Evolutionary conservation across 2,797 vertebrate species (phyloP), one percentile per base, ranked within the genome.

Genomic region (Scleropages formosus): DNA sequence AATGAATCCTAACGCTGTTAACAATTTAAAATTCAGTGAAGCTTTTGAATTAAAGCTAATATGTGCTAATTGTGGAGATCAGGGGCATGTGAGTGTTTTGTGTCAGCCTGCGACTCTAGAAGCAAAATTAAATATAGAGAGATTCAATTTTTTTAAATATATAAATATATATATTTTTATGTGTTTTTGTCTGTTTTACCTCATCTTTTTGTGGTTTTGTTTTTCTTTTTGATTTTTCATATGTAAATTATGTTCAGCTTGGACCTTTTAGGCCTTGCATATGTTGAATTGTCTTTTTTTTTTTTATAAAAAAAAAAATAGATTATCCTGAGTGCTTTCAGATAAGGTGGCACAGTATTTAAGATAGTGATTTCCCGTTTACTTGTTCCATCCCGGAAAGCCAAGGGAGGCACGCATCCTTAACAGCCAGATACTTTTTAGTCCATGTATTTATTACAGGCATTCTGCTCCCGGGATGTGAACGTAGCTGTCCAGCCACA

Each of bases 1-100:
- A 87, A 93, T 92, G 90, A 95, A 90, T 84, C 94, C 92, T 92
- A 90, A 94, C 91, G 91, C 89, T 91, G 92, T 91, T 90, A 85
- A 90, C 86, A 75, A 84, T 85, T 80, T 79, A 80, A 56, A 82
- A 75, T 78, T 79, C 69, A 67, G 47, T 39, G 39, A 75, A 51
- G 79, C 76, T 87, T 74, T 72, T 59, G 44, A 58, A 73, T 84
- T 84, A 47, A 80, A 84, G 81, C 86, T 49, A 82, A 85, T 24
- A 65, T 66, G 77, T 84, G 88, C 83, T 85, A 86, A 85, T 82
- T 78, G 82, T 85, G 82, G 83, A 81, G 83, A 90, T 87, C 88
- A 90, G 90, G 85, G 89, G 89, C 91, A 88, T 84, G 79, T 83
- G 81, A 87, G 87, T 86, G 86, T 90, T 88, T 88, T 90, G 87